A percentile compares a stretch with the other conserved stretches of the same genome.
Evolutionary conservation across 2,797 vertebrate genomes (phyloP).

Genomic region (Cirrhinus mrigala): DNA sequence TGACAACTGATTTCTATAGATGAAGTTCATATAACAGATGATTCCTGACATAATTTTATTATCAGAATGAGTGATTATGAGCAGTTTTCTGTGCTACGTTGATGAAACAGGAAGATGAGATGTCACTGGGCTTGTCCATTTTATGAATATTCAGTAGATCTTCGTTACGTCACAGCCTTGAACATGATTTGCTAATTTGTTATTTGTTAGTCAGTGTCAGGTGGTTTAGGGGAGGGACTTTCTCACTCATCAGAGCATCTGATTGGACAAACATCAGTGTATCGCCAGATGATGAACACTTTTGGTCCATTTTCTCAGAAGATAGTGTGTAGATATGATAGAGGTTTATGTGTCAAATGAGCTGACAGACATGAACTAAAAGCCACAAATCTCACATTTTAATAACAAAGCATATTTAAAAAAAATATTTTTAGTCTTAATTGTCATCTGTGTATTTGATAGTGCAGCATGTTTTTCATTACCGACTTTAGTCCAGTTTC

Average conservation of each 20-base stretch:
- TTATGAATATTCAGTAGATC: not conserved
- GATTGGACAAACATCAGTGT: not conserved
- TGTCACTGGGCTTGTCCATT: not conserved
- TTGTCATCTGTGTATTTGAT: not conserved
- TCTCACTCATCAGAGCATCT: not conserved
- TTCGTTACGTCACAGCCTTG: too few species aligned
- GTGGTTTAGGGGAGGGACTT: not conserved
- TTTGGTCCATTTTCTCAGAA: not conserved
- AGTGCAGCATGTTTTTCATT: not conserved
- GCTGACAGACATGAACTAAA: too few species aligned
- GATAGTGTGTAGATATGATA: not conserved
- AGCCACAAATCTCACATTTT: not conserved
- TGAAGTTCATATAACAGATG: too few species aligned
- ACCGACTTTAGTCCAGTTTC: not conserved
- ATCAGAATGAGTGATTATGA: too few species aligned
- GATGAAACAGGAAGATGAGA: too few species aligned
- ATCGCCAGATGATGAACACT: not conserved
- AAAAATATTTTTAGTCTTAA: not conserved
- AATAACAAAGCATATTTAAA: not conserved
- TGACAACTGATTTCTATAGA: too few species aligned
- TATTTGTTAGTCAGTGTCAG: too few species aligned
- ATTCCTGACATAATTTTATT: too few species aligned
- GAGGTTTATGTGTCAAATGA: not conserved
- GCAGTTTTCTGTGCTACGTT: not conserved
- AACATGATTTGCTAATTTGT: not conserved